These are phyloP conservation scores for Nowickia ferox DNA, from an alignment of 2,888 invertebrate genomes.

Conservation along the genomic window DNA sequence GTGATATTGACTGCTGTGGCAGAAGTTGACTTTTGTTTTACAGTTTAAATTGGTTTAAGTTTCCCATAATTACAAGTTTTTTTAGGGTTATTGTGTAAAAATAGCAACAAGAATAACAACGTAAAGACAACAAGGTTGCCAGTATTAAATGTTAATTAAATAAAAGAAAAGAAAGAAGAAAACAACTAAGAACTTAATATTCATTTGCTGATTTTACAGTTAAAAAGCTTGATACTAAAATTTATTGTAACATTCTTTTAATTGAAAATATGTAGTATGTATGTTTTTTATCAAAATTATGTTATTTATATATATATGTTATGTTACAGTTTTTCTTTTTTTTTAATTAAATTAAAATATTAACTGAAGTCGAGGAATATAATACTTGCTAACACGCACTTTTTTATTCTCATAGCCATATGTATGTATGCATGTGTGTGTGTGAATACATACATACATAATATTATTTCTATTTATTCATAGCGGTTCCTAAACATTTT, in stretches of 20 bases:
- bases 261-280: neutral
- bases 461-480: neutral
- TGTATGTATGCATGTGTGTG: too few species aligned
- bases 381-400: neutral
- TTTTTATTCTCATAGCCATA: neutral
- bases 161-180: conserved; percentile 10
- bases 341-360: neutral
- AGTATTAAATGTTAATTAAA: conserved; percentile 51
- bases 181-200: conserved; percentile 23
- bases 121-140: conserved; percentile 58
- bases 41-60: conserved; percentile 64
- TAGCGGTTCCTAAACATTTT: neutral
- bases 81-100: conserved; percentile 52
- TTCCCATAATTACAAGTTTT: conserved; percentile 54
- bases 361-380: neutral
- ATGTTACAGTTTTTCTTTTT: conserved; percentile 8
- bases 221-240: conserved; percentile 27
- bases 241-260: neutral
- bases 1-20: conserved; percentile 46
- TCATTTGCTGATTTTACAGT: conserved; percentile 28
- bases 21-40: conserved; percentile 59
- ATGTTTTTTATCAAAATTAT: neutral
- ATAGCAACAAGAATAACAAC: conserved; percentile 17
- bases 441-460: too few species aligned
- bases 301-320: neutral